Base-by-base conservation (phyloP, 2,113 vertebrate species). In the Chionis minor region DNA sequence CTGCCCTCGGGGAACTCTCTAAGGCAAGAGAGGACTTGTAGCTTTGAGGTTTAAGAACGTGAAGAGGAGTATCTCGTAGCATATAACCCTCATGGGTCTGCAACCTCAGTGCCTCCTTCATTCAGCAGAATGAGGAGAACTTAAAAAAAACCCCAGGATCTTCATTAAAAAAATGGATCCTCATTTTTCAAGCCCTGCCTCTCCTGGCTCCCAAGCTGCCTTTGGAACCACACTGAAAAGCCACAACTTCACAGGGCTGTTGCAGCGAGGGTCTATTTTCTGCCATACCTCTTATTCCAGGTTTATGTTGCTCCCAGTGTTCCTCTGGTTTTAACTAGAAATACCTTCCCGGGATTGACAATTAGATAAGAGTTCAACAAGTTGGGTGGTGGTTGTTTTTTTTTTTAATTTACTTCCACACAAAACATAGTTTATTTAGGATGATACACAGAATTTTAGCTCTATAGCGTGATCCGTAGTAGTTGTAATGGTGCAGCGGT, bases 381-480 rank as follows among this genome's bases (percentile, higher is more conserved):
- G 49, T 51, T 51, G 22, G 49, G 49, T 51, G 3, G 12, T 44
- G 6, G 3, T 44, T 44, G 12, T 44, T 44, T 14, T 30, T 10
- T 30, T 16, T 22, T 55, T 47, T 14, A 20, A 30, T 63, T 59
- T 55, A 12, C 27, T 78, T 72, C 5, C 44, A 12, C 3, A 5
- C 10, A 42, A 35, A 73, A 20, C 6, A 3, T 59, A 8, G 3
- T 30, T 86, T 72, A 4, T 69, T 80, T 49, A 27, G 28, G 44
- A 49, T 32, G 19, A 30, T 71, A 49, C 3, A 0, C 2, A 38
- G 45, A 55, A 22, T 55, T 81, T 49, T 86, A 90, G n/a, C n/a
- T 35, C 51, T 26, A 0, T 8, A 20, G 12, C 18, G 2, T 45
- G 14, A 22, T 33, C 5, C 35, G 1, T 45, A 13, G 9, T 45